phyloP scores from a whole-genome alignment of 2,888 invertebrate species.

The Lysandra coridon region DNA sequence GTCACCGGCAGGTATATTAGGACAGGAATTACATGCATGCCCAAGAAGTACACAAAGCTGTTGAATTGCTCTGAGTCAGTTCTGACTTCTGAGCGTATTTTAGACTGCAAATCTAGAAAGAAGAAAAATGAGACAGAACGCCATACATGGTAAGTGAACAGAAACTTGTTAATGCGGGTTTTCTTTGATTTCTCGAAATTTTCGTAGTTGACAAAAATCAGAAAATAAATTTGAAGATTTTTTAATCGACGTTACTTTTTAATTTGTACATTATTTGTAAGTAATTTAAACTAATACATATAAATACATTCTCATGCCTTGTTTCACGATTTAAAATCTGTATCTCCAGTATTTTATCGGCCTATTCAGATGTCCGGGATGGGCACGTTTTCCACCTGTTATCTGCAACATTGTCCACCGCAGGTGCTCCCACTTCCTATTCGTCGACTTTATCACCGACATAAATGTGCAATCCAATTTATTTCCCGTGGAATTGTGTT shows the following conservation, averaged over 20 bases:
- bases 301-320: not conserved
- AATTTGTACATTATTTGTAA: no score
- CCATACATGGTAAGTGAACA: not conserved
- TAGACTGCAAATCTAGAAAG: not conserved
- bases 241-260: no score
- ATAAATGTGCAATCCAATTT: not conserved
- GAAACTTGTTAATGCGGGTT: not conserved
- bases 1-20: slow-evolving; percentile 6
- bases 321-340: not conserved
- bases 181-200: not conserved
- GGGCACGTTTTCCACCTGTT: slow-evolving; percentile 16
- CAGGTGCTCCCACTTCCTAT: slow-evolving; percentile 12
- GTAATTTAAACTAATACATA: not conserved
- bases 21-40: not conserved
- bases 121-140: not conserved
- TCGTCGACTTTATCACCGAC: not conserved
- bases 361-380: slow-evolving; percentile 6
- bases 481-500: not conserved
- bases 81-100: not conserved
- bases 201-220: not conserved
- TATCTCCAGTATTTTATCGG: slow-evolving; percentile 1
- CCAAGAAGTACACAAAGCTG: not conserved
- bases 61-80: not conserved
- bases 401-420: slow-evolving; percentile 12
- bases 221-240: not conserved